Evolutionary conservation across 2,113 vertebrate genomes (phyloP).

Genomic region (Oreochromis aureus): DNA sequence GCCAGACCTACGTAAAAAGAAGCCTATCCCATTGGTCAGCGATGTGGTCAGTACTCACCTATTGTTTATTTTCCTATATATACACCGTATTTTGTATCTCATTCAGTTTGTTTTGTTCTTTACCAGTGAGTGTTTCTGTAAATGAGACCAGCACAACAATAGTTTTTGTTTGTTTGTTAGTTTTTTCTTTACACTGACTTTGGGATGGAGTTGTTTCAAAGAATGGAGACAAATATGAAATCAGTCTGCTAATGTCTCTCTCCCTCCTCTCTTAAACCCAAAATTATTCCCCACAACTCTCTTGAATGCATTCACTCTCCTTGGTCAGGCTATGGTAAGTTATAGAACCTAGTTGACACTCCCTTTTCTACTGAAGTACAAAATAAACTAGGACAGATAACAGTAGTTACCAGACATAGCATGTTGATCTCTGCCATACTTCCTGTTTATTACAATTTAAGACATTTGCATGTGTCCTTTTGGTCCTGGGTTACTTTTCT

Average conservation of each 20-base stretch:
- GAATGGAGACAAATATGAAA: slow-evolving; percentile 43
- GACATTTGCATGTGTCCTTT: slow-evolving; percentile 35
- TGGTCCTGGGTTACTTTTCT: slow-evolving; percentile 8
- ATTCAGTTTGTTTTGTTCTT: background rate
- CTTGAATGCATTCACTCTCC: slow-evolving; percentile 81
- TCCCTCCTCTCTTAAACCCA: slow-evolving; percentile 66
- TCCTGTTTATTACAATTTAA: background rate
- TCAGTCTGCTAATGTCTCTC: slow-evolving; percentile 59
- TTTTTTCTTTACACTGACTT: background rate
- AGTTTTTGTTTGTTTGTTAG: background rate
- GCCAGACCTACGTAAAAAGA: slow-evolving; percentile 96
- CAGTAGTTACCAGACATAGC: background rate
- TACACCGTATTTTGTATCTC: background rate
- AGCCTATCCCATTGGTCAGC: slow-evolving; percentile 91
- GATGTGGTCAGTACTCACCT: slow-evolving; percentile 85
- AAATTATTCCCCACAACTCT: slow-evolving; percentile 80
- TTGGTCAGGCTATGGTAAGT: slow-evolving; percentile 94
- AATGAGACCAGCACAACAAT: background rate
- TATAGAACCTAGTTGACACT: slow-evolving; percentile 50
- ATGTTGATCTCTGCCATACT: background rate
- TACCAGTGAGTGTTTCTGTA: background rate
- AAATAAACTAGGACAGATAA: slow-evolving; percentile 45
- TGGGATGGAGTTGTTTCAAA: slow-evolving; percentile 31
- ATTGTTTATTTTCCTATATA: background rate
- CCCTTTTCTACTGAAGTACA: slow-evolving; percentile 14